Evolutionary conservation across 2,113 vertebrate species (phyloP).

Genomic region (Alectura lathami): DNA sequence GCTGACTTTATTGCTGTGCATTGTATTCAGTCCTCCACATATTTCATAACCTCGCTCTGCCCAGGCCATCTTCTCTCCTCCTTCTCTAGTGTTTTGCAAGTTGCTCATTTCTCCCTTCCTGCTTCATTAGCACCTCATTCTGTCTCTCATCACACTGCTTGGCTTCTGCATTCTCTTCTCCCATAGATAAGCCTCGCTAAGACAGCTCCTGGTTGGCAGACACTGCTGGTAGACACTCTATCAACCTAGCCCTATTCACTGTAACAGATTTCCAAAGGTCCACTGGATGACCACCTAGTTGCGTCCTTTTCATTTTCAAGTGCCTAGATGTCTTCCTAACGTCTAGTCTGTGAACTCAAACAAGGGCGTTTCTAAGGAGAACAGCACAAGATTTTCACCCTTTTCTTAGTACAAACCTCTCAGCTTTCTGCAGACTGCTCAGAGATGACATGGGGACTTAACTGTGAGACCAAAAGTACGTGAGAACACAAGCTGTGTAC

Average conservation of each 20-base stretch:
- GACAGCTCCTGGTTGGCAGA: neutral
- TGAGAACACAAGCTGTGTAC: neutral
- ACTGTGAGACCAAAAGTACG: neutral
- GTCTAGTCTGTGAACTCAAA: neutral
- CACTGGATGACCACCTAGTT: neutral
- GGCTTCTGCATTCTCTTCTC: neutral
- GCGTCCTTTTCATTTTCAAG: neutral
- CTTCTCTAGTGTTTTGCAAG: neutral
- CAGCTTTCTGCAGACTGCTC: neutral
- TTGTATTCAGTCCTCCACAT: neutral
- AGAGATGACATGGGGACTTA: neutral
- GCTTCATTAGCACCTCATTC: neutral
- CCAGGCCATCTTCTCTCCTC: neutral
- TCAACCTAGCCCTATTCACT: neutral
- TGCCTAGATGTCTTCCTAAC: neutral
- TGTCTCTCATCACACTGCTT: neutral
- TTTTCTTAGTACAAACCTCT: neutral
- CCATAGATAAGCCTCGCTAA: neutral
- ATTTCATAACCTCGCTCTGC: neutral
- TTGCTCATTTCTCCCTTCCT: neutral
- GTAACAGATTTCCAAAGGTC: neutral
- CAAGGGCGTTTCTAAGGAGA: neutral
- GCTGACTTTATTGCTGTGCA: neutral
- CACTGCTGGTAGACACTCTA: neutral
- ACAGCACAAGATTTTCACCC: neutral